Conservation (phyloP, 1,140 invertebrate species). For the Caenorhabditis latens region DNA sequence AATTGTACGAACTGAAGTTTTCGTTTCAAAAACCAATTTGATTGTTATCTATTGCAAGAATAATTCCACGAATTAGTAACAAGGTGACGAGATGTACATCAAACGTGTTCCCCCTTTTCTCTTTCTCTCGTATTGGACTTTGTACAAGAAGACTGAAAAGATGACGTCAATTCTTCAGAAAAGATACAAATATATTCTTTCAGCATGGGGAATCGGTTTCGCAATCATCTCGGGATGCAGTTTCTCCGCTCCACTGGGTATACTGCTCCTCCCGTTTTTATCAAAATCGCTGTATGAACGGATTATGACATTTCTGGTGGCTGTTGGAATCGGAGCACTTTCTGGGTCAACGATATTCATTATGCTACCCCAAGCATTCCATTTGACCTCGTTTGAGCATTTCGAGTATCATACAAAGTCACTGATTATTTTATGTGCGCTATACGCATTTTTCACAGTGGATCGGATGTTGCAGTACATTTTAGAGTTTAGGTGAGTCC, state of each 20-base stretch:
- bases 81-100: conserved; percentile 35
- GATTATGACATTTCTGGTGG: conserved; percentile 73
- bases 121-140: background rate
- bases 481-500: conserved; percentile 71
- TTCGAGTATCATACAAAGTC: conserved; percentile 72
- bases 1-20: conserved; percentile 39
- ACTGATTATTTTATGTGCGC: conserved; percentile 71
- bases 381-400: conserved; percentile 61
- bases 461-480: conserved; percentile 72
- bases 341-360: conserved; percentile 71
- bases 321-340: conserved; percentile 73
- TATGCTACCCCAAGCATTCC: conserved; percentile 70
- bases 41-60: background rate
- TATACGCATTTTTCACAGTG: conserved; percentile 73
- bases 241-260: conserved; percentile 71
- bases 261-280: conserved; percentile 70
- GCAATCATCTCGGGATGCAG: conserved; percentile 68
- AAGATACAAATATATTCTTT: conserved; percentile 45
- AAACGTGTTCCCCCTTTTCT: conserved; percentile 1
- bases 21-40: too few relatives aligned
- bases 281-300: conserved; percentile 71
- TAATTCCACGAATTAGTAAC: conserved; percentile 9
- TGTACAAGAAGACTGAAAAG: conserved; percentile 14
- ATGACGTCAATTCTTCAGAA: background rate
- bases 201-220: conserved; percentile 73